Base-by-base conservation (phyloP, 2,113 vertebrate genomes). In the Chionis minor region DNA sequence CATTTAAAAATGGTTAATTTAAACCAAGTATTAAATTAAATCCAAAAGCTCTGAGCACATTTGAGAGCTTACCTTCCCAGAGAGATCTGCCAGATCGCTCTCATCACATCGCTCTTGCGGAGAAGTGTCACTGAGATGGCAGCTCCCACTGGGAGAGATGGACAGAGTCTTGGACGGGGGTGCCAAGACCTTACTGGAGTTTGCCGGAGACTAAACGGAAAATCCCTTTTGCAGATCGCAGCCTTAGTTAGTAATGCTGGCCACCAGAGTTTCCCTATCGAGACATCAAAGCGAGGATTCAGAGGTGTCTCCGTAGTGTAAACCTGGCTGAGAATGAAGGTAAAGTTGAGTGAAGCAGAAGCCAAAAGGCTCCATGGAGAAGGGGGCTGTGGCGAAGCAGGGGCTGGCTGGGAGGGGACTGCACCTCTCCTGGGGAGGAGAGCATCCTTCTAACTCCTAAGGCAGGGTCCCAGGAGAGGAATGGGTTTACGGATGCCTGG, bases 1-100 rank as follows among this genome's bases (percentile, higher is more conserved):
- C 89, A 59, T 92, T 97, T 97, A 89, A 96, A 96, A 94, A 94
- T 92, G 95, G 97, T 96, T 96, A 94, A 96, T 95, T 96, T 96
- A 92, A 96, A 96, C 94, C 89, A 51, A 91, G 70, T 90, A 94
- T 86, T 92, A 96, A 95, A 94, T 97, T 79, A 89, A 94, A 97
- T 92, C 95, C 97, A 97, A 95, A 94, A 96, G 96, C 92, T 95
- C 83, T 42, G 96, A 91, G 94, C 77, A 38, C 86, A 92, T 94
- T 96, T 49, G 67, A 75, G 86, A 91, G 94, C 95, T 95, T 97
- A 94, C 96, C 94, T 97, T 95, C 94, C 81, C 84, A 77, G 97
- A 83, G 81, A 91, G 93, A 92, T 95, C 73, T 95, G 96, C 95
- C 97, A 97, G 97, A 95, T 92, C 10, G 52, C 94, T 95, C 95